Percentiles rank a stretch among this genome's conserved stretches.
phyloP scores from a whole-genome alignment of 2,113 vertebrate species.

The Planiliza haematocheilus region DNA sequence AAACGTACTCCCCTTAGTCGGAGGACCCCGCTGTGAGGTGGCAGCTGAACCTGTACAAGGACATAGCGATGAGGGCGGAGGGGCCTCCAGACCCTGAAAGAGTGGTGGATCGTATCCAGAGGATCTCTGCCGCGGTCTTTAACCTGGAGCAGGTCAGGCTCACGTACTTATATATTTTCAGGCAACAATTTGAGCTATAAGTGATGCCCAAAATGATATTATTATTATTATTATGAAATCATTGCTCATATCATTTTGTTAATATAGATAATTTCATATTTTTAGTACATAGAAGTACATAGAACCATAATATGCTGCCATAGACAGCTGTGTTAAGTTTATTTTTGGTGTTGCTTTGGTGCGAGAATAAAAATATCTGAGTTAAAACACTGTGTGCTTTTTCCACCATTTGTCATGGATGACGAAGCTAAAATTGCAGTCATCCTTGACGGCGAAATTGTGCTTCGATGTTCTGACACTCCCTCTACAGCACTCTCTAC shows the following conservation, averaged over 20 bases:
- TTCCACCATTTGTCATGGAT: not conserved
- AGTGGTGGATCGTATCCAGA: slow-evolving; percentile 93
- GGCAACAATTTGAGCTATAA: not conserved
- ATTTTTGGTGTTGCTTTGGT: not conserved
- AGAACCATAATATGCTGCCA: not conserved
- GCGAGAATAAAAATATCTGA: not conserved
- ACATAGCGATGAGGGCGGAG: slow-evolving; percentile 88
- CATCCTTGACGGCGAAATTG: slow-evolving; percentile 14
- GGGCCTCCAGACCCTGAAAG: slow-evolving; percentile 89
- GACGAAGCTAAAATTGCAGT: slow-evolving; percentile 13
- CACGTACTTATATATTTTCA: not conserved
- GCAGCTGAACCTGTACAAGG: slow-evolving; percentile 97
- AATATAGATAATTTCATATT: too few species aligned
- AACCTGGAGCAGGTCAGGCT: slow-evolving; percentile 89
- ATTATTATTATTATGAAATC: not conserved
- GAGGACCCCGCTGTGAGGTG: slow-evolving; percentile 97
- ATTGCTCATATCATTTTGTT: not conserved
- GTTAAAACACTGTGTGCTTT: not conserved
- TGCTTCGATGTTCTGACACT: not conserved
- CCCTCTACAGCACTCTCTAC: not conserved
- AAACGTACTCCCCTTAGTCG: slow-evolving; percentile 82
- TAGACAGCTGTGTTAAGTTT: not conserved
- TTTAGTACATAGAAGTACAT: not conserved
- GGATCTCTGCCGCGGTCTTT: slow-evolving; percentile 96
- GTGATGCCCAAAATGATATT: not conserved